Base-by-base conservation (phyloP, 2,888 invertebrate genomes). In the Uloborus plumipes region DNA sequence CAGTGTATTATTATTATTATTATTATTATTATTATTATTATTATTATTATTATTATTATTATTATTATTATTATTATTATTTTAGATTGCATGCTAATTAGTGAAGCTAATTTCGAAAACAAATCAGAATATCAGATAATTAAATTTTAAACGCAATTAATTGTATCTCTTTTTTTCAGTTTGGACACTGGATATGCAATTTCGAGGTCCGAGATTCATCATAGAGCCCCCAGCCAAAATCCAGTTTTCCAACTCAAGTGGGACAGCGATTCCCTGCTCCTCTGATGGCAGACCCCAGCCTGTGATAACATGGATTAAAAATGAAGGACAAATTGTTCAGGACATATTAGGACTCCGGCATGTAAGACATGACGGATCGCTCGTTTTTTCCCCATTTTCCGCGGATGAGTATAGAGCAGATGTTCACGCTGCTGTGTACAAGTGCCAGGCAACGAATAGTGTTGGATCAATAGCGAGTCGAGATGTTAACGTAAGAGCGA, bases 191-290 rank as follows among this genome's bases (percentile, higher is more conserved):
- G 74, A 74, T 2, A 49, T 74, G 16, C 66, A 66, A 11, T 58
- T 69, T 6, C 65, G 72, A 16, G 84, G 84, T n/a, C 85, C 85
- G 2, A 66, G 74, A 14, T 86, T 86, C 62, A 62, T 78, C 14
- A 39, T 77, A 16, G 85, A 85, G 61, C 85, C 85, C 1, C 74
- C 81, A 1, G 47, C 72, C 3, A 81, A 76, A 66, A 78, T 73
- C 1, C 76, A 85, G 13, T 86, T 86, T 49, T 84, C 84, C 0
- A 84, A 85, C 20, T 73, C 80, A 2, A 81, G 84, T 58, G 86
- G 85, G 7, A 80, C 85, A 0, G 84, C 78, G 3, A 82, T 85
- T 16, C 71, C 81, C 1, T 85, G 85, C 20, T 61, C 76, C 2
- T 84, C 81, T 3, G 67, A 80, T 18, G 85, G 85, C 0, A 61